phyloP scores from a whole-genome alignment of 2,888 invertebrate species.

The Baronia brevicornis region DNA sequence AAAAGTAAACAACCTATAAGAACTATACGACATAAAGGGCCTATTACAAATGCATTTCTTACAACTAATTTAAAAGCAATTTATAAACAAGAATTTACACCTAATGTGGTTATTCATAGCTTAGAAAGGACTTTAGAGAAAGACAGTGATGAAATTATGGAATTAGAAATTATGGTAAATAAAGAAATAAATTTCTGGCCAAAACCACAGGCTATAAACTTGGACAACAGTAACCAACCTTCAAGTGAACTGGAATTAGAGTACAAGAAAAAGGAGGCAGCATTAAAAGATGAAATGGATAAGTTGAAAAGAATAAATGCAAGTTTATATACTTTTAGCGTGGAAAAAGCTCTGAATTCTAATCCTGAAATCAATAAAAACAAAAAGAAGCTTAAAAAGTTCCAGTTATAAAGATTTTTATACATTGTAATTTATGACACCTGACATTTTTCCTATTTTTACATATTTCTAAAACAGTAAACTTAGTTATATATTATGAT shows the following conservation, averaged over 20 bases:
- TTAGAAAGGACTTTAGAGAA: constrained; percentile 79
- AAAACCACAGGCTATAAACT: constrained; percentile 20
- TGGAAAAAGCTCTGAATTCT: constrained; percentile 56
- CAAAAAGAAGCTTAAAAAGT: constrained; percentile 19
- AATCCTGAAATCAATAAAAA: constrained; percentile 10
- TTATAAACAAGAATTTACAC: constrained; percentile 74
- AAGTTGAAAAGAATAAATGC: constrained; percentile 75
- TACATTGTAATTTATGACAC: too few relatives aligned
- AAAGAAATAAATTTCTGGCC: constrained; percentile 62
- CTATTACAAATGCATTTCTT: constrained; percentile 82
- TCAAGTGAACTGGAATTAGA: constrained; percentile 37
- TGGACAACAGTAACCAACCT: constrained; percentile 23
- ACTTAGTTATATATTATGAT: too few relatives aligned
- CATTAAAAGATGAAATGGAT: constrained; percentile 65
- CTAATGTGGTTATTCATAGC: constrained; percentile 73
- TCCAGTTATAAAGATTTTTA: too few relatives aligned
- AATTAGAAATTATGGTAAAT: constrained; percentile 54
- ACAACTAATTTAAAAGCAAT: constrained; percentile 76
- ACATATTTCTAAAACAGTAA: too few relatives aligned
- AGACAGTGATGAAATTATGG: constrained; percentile 58
- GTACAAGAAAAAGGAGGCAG: constrained; percentile 38
- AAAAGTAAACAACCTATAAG: constrained; percentile 83
- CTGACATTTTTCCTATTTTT: too few relatives aligned
- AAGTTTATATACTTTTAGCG: constrained; percentile 73
- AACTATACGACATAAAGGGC: constrained; percentile 82